Evolutionary conservation across 1,140 invertebrate genomes (phyloP), one percentile per base, ranked within the genome.

Genomic region (Megathymus violae): DNA sequence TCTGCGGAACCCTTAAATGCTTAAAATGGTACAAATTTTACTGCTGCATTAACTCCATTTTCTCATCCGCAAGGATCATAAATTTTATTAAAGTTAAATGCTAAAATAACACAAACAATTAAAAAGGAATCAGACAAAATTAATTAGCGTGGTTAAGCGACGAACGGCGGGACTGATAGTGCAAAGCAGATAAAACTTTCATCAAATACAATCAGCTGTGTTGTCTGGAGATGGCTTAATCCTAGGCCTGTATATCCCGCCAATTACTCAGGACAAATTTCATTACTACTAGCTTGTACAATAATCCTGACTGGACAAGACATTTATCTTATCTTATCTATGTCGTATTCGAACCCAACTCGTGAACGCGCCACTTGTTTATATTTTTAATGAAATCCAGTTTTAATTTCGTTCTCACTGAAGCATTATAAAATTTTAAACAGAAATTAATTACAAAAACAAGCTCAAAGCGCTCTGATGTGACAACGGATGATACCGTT

Each of bases 321-420:
- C 85, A 85, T 83, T 68, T 82, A 85, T 78, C 80, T 85, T 88
- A 89, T 90, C 86, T n/a, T 84, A 73, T 80, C 78, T 82, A 73
- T 76, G 78, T 73, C 69, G 73, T 69, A 71, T 84, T 81, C 76
- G 80, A 90, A 85, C 84, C 77, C 80, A 69, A 86, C 80, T 87
- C 81, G 83, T 78, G 79, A 89, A 87, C 78, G 68, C 76, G 68
- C 76, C 69, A 85, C 78, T 88, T 82, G 76, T 69, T 82, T 82
- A 79, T 82, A 88, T 89, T 90, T 90, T 88, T 85, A 78, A 67
- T 83, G 82, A 89, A 89, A 90, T 90, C 86, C 88, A 78, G 75
- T 87, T 88, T 90, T 90, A 89, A 90, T 90, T 90, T 84, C 76
- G 76, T 82, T 74, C 69, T 78, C 71, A 62, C 71, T 77, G 64